These are phyloP conservation scores for Lamellibrachia luymesi DNA, from an alignment of 1,140 invertebrate genomes.

Conservation along the genomic window DNA sequence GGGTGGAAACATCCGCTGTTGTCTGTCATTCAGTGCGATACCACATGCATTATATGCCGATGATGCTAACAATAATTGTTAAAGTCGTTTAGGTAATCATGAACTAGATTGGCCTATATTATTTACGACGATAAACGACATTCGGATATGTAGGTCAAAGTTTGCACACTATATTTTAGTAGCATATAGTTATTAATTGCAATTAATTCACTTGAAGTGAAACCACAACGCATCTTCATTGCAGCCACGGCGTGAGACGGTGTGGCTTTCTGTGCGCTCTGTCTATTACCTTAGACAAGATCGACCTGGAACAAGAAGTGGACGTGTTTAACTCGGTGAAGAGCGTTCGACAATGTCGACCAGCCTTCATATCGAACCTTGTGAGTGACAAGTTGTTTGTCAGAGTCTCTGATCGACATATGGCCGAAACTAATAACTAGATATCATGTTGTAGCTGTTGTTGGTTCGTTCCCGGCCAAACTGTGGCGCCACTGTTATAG, in stretches of 20 bases:
- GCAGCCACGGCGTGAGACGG: constrained; percentile 57
- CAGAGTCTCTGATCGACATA: not conserved
- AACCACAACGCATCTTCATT: not conserved
- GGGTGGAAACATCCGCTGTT: too few species aligned
- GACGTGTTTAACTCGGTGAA: constrained; percentile 60
- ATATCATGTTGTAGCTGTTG: not conserved
- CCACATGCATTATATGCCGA: too few species aligned
- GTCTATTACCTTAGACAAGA: constrained; percentile 54
- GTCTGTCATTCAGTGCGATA: too few species aligned
- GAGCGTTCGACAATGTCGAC: constrained; percentile 48
- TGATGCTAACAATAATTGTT: too few species aligned
- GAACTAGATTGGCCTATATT: too few species aligned
- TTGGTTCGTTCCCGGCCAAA: not conserved
- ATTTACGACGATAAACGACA: too few species aligned
- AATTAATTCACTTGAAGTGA: too few species aligned
- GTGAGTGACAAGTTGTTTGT: constrained; percentile 35
- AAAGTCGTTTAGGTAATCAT: too few species aligned
- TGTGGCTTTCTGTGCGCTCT: constrained; percentile 56
- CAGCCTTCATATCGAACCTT: constrained; percentile 50
- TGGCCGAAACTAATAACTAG: not conserved
- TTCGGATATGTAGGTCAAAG: too few species aligned
- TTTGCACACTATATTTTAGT: too few species aligned
- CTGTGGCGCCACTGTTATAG: not conserved
- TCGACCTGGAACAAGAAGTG: constrained; percentile 57
- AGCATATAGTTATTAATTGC: too few species aligned